Percentiles rank a stretch among this genome's conserved stretches.
Evolutionary conservation across 2,888 invertebrate genomes (phyloP).

Genomic region (Calliopum simillimum): DNA sequence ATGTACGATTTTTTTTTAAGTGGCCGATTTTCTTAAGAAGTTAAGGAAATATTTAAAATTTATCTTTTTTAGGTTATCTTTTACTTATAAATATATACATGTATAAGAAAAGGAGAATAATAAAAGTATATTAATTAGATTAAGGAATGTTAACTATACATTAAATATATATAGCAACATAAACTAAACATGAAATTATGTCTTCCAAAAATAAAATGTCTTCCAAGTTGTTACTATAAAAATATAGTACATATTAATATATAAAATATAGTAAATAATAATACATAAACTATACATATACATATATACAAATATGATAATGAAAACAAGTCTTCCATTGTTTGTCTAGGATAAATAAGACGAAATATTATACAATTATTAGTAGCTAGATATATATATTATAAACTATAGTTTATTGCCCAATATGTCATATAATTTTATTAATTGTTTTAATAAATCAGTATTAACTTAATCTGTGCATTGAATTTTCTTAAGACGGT

Average conservation of each 20-base stretch:
- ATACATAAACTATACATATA: conserved; percentile 31
- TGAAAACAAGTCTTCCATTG: conserved; percentile 13
- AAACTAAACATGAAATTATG: conserved; percentile 38
- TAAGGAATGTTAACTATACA: conserved; percentile 9
- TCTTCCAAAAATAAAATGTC: conserved; percentile 53
- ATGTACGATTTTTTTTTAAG: conserved; percentile 31
- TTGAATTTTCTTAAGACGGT: background rate
- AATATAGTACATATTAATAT: conserved; percentile 35
- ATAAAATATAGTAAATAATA: conserved; percentile 24
- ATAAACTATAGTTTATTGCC: conserved; percentile 3
- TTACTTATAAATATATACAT: conserved; percentile 29
- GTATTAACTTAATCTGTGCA: background rate
- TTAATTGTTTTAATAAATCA: conserved; percentile 18
- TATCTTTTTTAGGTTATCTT: conserved; percentile 14
- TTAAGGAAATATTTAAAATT: conserved; percentile 2
- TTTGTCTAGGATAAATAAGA: background rate
- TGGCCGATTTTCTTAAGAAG: conserved; percentile 20
- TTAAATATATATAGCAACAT: conserved; percentile 15
- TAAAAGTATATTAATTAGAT: background rate
- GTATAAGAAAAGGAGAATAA: background rate
- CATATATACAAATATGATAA: conserved; percentile 21
- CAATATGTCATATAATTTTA: conserved; percentile 1
- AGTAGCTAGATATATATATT: background rate
- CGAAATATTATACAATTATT: background rate
- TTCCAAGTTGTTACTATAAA: conserved; percentile 56